Evolutionary conservation across 2,113 vertebrate genomes (phyloP).

Genomic region (Cinclus mexicanus): DNA sequence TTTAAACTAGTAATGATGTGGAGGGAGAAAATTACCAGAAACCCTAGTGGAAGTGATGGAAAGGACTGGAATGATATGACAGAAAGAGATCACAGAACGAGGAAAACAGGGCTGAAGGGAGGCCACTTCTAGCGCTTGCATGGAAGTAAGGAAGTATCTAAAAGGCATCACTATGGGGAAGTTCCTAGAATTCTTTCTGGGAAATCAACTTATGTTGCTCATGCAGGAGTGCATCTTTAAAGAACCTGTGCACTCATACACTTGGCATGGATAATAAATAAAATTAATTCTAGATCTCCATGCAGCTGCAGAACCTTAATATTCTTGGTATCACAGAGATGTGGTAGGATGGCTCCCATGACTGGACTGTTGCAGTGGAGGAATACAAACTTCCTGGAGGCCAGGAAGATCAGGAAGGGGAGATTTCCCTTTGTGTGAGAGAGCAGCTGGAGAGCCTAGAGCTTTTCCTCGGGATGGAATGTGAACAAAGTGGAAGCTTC

Average conservation of each 20-base stretch:
- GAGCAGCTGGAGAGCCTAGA: neutral
- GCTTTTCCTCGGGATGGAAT: neutral
- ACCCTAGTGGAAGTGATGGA: neutral
- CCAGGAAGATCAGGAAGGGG: neutral
- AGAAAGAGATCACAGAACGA: neutral
- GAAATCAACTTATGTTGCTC: neutral
- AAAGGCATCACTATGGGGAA: neutral
- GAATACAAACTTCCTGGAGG: neutral
- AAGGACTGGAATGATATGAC: neutral
- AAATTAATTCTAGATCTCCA: neutral
- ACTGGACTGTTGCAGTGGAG: neutral
- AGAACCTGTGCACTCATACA: neutral
- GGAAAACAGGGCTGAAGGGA: neutral
- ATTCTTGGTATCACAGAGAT: neutral
- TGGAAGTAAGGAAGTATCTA: neutral
- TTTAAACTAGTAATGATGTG: neutral
- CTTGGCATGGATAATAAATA: neutral
- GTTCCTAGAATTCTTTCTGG: neutral
- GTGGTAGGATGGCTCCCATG: neutral
- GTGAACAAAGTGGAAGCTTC: neutral
- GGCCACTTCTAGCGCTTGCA: fast-evolving
- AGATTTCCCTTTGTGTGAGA: neutral
- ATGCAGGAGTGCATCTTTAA: neutral
- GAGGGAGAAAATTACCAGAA: neutral
- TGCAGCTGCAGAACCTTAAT: neutral